These are phyloP conservation scores for Halocynthia aurantium DNA, from an alignment of 23 tunicate genomes.

Conservation along the genomic window DNA sequence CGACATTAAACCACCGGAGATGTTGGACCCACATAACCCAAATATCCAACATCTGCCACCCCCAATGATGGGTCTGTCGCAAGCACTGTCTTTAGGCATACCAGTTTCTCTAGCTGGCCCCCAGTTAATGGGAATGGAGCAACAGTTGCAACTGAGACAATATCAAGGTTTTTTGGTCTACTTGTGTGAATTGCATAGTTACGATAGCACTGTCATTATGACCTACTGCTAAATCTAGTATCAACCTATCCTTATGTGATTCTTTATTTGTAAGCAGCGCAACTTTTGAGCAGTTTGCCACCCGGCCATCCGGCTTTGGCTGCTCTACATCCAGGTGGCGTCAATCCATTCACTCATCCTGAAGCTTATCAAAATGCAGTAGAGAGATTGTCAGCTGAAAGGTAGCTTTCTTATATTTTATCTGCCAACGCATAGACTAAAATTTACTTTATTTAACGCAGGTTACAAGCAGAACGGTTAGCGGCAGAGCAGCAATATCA, in stretches of 20 bases:
- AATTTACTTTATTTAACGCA: background rate
- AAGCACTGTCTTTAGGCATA: background rate
- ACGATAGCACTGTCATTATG: background rate
- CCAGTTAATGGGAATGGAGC: conserved; percentile 4
- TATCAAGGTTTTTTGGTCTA: conserved; percentile 36
- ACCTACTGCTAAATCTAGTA: background rate
- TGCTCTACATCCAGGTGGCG: background rate
- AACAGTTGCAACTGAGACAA: conserved; percentile 18
- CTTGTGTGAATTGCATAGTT: background rate
- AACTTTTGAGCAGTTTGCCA: conserved; percentile 7
- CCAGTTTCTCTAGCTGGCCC: conserved; percentile 15
- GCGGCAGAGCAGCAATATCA: conserved; percentile 56
- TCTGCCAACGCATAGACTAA: background rate
- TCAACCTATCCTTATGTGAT: background rate
- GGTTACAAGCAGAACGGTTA: conserved; percentile 36
- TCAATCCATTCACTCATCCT: background rate
- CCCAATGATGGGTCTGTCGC: background rate
- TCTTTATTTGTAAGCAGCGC: conserved; percentile 8
- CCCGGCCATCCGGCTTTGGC: conserved; percentile 9
- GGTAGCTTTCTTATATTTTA: conserved; percentile 7
- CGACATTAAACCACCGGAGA: conserved; percentile 30
- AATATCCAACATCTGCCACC: background rate
- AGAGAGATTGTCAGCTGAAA: conserved; percentile 30
- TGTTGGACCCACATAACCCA: conserved; percentile 32
- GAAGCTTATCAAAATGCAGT: conserved; percentile 32